Evolutionary conservation across 2,888 invertebrate species (phyloP), one percentile per base, ranked within the genome.

Genomic region (Eupithecia centaureata): DNA sequence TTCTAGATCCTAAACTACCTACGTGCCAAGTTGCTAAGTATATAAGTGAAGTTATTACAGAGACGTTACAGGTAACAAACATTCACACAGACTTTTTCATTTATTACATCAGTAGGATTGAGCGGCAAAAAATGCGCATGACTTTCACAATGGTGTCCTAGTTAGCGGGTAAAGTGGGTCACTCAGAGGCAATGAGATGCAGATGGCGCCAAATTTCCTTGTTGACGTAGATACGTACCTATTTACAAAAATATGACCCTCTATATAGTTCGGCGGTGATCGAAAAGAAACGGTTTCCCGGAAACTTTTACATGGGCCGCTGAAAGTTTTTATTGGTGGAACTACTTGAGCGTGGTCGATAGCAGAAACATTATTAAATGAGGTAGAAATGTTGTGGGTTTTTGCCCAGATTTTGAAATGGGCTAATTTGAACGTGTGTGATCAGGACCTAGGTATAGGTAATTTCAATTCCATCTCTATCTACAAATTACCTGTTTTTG

Each of bases 111-210:
- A n/a, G n/a, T 65, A 54, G 63, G 59, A 68, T 69, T 68, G 59
- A 69, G 58, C 57, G 62, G 70, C 63, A 65, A 77, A 76, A 76
- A 74, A 74, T 72, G 61, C 72, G 73, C 70, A 74, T 71, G 71
- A 68, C 71, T 68, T 59, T 66, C 68, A 71, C 74, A 77, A 77
- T 77, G 73, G 77, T 76, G 85, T 76, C 83, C 86, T 79, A 86
- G 70, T 86, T 86, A 67, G 68, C 52, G 59, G 61, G 66, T 68
- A 70, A 82, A 86, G 82, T 83, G 73, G 87, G 87, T 86, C 86
- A 82, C n/a, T 65, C 66, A 77, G 77, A 73, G 79, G 75, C 79
- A 84, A 82, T 83, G 79, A 83, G 80, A 85, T 84, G 85, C 86
- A 85, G 68, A 73, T 57, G 71, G 64, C 68, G 70, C 74, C 74